Conservation (phyloP, 2,888 invertebrate species). For the Cephonodes hylas region DNA sequence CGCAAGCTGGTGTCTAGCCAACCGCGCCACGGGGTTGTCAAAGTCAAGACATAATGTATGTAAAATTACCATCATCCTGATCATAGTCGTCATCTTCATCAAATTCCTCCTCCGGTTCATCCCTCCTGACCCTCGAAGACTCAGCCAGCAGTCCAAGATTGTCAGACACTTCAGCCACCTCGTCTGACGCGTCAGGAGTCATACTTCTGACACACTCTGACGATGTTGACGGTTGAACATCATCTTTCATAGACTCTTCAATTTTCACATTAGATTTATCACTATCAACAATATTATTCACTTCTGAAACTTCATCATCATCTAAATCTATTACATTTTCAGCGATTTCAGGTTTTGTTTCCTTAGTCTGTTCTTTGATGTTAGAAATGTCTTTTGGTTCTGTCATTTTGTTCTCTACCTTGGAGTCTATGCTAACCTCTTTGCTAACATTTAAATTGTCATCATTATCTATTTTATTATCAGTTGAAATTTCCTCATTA, state of each 20-base stretch:
- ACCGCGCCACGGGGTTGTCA: too few relatives aligned
- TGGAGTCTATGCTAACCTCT: too few relatives aligned
- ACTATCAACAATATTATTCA: too few relatives aligned
- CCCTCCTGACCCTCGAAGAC: conserved; percentile 55
- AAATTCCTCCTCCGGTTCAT: conserved; percentile 60
- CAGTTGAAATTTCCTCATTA: not conserved
- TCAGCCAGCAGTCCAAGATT: conserved; percentile 68
- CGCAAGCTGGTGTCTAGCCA: too few relatives aligned
- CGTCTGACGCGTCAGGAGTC: conserved; percentile 32
- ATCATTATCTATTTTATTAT: not conserved
- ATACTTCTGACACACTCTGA: conserved; percentile 4
- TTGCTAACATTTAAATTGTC: not conserved
- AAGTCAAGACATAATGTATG: too few relatives aligned
- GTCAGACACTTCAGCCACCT: conserved; percentile 51
- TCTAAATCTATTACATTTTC: not conserved
- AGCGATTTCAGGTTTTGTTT: not conserved
- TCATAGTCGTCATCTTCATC: conserved; percentile 56
- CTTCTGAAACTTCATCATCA: not conserved
- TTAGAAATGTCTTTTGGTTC: not conserved
- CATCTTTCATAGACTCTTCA: not conserved
- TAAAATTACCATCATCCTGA: conserved; percentile 50
- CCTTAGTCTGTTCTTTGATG: not conserved
- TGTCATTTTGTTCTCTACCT: not conserved
- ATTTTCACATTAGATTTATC: not conserved
- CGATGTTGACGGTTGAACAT: not conserved